Evolutionary conservation across 1,140 invertebrate genomes (phyloP).

Genomic region (Brachionus sp.): DNA sequence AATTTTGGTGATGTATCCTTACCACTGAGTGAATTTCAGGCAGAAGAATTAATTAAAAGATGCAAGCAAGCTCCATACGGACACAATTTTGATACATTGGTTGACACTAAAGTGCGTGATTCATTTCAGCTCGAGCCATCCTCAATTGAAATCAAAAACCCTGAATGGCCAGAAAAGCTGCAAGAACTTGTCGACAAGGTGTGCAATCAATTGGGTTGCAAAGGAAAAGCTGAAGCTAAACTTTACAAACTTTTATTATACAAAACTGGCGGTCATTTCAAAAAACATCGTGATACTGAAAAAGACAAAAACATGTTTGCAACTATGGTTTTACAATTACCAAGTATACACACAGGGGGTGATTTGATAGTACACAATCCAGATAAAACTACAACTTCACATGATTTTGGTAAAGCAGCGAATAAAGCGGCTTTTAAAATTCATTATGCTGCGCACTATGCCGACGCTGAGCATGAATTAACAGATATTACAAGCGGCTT

Average conservation of each 20-base stretch:
- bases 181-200: not conserved
- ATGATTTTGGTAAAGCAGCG: not conserved
- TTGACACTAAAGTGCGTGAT: not conserved
- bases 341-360: not conserved
- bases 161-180: not conserved
- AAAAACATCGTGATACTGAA: not conserved
- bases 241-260: not conserved
- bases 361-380: not conserved
- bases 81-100: not conserved
- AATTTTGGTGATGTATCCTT: not conserved
- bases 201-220: not conserved
- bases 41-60: not conserved
- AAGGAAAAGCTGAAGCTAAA: not conserved
- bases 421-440: not conserved
- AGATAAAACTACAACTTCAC: not conserved
- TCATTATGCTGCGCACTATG: not conserved
- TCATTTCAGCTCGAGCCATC: not conserved
- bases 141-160: not conserved
- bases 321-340: not conserved
- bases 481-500: not conserved
- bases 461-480: not conserved
- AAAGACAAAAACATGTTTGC: slow-evolving; percentile 13
- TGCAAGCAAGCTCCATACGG: not conserved
- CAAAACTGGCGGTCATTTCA: not conserved
- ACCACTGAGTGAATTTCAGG: not conserved